Evolutionary conservation across 1,140 invertebrate genomes (phyloP).

Genomic region (Myzus persicae): DNA sequence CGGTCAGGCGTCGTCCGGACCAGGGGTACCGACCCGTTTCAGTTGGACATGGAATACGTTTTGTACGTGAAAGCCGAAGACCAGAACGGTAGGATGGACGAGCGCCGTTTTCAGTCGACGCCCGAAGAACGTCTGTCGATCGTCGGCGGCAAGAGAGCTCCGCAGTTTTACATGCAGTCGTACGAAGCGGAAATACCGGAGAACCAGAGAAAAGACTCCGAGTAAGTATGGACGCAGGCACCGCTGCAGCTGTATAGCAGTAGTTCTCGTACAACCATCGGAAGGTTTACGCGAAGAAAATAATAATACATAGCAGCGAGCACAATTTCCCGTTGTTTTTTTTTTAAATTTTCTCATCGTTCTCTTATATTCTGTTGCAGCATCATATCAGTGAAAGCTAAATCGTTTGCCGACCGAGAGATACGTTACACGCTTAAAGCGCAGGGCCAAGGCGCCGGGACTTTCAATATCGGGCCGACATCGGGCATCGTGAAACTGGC

Average conservation of each 20-base stretch:
- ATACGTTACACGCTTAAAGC: slow-evolving; percentile 93
- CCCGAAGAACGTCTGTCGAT: slow-evolving; percentile 90
- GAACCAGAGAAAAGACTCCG: slow-evolving; percentile 94
- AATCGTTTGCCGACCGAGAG: slow-evolving; percentile 93
- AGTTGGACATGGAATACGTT: slow-evolving; percentile 95
- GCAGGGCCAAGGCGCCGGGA: slow-evolving; percentile 91
- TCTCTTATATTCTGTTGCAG: too few species aligned
- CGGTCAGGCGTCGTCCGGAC: slow-evolving; percentile 92
- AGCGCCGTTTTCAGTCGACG: slow-evolving; percentile 87
- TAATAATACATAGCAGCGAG: too few species aligned
- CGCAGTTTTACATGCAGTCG: slow-evolving; percentile 92
- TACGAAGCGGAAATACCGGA: slow-evolving; percentile 95
- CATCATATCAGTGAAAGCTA: slow-evolving; percentile 95
- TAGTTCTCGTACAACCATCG: too few species aligned
- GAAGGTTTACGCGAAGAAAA: not conserved
- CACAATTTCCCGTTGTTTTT: too few species aligned
- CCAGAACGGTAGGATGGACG: slow-evolving; percentile 89
- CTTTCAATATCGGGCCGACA: slow-evolving; percentile 92
- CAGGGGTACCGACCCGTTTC: slow-evolving; percentile 87
- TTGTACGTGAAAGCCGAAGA: slow-evolving; percentile 95
- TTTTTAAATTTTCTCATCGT: too few species aligned
- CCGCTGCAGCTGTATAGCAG: too few species aligned
- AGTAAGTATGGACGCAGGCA: too few species aligned
- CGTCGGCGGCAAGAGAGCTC: slow-evolving; percentile 90
- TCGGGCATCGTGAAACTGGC: slow-evolving; percentile 93